These are phyloP conservation scores for Odontocerum albicorne DNA, from an alignment of 2,888 invertebrate genomes.

Conservation along the genomic window DNA sequence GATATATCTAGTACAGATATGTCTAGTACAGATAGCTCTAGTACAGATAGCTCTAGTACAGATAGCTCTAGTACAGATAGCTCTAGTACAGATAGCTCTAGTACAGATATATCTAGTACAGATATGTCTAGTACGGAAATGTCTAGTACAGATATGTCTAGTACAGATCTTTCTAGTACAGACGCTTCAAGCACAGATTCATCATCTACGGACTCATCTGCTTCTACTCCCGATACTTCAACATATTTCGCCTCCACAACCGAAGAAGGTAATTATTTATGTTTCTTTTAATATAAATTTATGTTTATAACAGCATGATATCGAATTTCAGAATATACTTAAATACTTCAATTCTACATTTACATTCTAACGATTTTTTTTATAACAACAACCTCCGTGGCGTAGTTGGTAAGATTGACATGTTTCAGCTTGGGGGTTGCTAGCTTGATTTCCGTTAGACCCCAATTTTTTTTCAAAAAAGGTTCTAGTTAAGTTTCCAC, in stretches of 20 bases:
- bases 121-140: constrained; percentile 27
- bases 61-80: constrained; percentile 32
- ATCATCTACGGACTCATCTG: constrained; percentile 9
- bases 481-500: no score
- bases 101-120: constrained; percentile 32
- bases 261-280: constrained; percentile 6
- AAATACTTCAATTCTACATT: no score
- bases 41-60: constrained; percentile 15
- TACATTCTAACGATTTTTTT: no score
- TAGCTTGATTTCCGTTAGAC: no score
- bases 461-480: no score
- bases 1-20: constrained; percentile 35
- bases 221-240: constrained; percentile 19
- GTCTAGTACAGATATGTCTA: constrained; percentile 26
- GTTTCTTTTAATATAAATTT: no score
- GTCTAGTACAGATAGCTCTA: constrained; percentile 26
- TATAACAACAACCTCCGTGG: no score
- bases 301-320: no score
- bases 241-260: constrained; percentile 28
- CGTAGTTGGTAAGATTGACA: no score
- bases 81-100: constrained; percentile 36
- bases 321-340: no score
- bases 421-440: no score
- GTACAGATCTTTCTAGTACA: constrained; percentile 17
- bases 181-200: constrained; percentile 30